These are phyloP conservation scores for Andrena praecox DNA, from an alignment of 2,888 invertebrate species.

Conservation along the genomic window DNA sequence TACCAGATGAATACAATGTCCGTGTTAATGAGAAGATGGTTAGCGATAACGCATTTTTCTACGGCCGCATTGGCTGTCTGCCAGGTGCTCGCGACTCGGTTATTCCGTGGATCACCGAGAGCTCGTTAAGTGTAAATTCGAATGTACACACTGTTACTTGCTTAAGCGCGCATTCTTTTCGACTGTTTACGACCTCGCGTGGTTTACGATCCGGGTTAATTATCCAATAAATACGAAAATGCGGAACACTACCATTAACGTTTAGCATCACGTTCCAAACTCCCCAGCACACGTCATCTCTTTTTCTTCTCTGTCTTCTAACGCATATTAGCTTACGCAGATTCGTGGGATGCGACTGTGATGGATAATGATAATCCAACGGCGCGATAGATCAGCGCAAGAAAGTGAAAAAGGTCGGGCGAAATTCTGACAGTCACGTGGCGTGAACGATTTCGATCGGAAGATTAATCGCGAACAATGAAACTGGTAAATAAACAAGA, in stretches of 20 bases:
- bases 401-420: conserved; percentile 14
- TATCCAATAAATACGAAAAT: conserved; percentile 46
- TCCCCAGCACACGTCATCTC: conserved; percentile 22
- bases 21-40: conserved; percentile 36
- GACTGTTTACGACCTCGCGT: conserved; percentile 31
- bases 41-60: conserved; percentile 49
- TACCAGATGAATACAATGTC: conserved; percentile 18
- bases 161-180: conserved; percentile 22
- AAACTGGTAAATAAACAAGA: not conserved
- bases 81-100: conserved; percentile 53
- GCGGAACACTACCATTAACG: not conserved
- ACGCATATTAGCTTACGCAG: conserved; percentile 18
- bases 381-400: conserved; percentile 37
- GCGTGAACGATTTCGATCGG: not conserved
- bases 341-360: conserved; percentile 10
- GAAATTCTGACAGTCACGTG: not conserved
- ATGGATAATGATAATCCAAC: conserved; percentile 24
- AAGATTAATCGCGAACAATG: not conserved
- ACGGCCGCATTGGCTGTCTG: conserved; percentile 47
- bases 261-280: conserved; percentile 8
- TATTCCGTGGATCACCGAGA: conserved; percentile 50
- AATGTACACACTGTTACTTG: conserved; percentile 42
- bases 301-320: not conserved
- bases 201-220: conserved; percentile 33
- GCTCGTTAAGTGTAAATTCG: conserved; percentile 44